Evolutionary conservation across 1,140 invertebrate species (phyloP).

Genomic region (Cotesia glomerata): DNA sequence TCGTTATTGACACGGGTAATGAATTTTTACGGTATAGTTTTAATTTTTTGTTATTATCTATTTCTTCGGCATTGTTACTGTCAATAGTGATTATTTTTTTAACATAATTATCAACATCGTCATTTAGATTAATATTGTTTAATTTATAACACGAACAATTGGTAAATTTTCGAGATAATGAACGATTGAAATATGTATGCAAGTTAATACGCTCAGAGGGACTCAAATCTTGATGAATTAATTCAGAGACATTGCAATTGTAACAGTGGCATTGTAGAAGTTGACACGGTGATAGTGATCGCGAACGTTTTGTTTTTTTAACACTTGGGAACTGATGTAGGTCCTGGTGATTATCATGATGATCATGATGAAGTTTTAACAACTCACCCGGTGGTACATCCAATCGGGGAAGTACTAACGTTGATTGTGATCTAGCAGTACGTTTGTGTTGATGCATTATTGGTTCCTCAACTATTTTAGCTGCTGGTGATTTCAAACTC

Average conservation of each 20-base stretch:
- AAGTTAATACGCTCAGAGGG: conserved; percentile 52
- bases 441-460: not conserved
- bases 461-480: not conserved
- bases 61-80: not conserved
- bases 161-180: conserved; percentile 52
- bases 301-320: conserved; percentile 38
- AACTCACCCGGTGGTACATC: conserved; percentile 53
- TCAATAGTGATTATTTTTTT: not conserved
- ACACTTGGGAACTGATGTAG: not conserved
- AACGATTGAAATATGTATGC: conserved; percentile 49
- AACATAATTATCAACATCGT: not conserved
- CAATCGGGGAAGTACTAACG: conserved; percentile 46
- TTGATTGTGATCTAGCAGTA: conserved; percentile 55
- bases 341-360: not conserved
- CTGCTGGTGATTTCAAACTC: conserved; percentile 17
- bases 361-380: not conserved
- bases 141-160: conserved; percentile 51
- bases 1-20: not conserved
- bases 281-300: conserved; percentile 46
- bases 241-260: conserved; percentile 56
- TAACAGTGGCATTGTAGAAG: conserved; percentile 49
- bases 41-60: not conserved
- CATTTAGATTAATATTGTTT: not conserved
- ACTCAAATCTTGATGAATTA: conserved; percentile 51
- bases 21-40: not conserved